Percentiles rank a stretch among this genome's conserved stretches.
These are phyloP conservation scores for Pterobdella sp. DNA, from an alignment of 2,888 invertebrate genomes.

Conservation along the genomic window DNA sequence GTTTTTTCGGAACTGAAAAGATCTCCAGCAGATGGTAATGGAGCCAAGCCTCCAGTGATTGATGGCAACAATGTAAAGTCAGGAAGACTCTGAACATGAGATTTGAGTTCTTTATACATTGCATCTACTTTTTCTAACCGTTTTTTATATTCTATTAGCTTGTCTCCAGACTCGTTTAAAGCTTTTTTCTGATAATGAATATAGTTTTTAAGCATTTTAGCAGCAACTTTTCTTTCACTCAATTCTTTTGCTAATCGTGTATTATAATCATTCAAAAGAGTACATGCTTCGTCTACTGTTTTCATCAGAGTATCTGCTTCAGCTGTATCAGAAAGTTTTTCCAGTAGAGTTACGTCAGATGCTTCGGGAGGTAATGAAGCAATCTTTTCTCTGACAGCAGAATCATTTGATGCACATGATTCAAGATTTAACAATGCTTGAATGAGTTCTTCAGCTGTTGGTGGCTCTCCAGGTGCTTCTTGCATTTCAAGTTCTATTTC, in stretches of 20 bases:
- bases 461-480: slow-evolving; percentile 40
- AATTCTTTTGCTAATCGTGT: slow-evolving; percentile 74
- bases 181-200: slow-evolving; percentile 77
- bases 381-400: slow-evolving; percentile 79
- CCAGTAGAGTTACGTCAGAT: slow-evolving; percentile 76
- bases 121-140: slow-evolving; percentile 77
- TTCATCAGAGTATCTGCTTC: slow-evolving; percentile 62
- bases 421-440: slow-evolving; percentile 70
- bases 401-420: slow-evolving; percentile 89
- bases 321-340: slow-evolving; percentile 63
- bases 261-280: slow-evolving; percentile 80
- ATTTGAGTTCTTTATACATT: slow-evolving; percentile 78
- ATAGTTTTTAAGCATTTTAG: slow-evolving; percentile 74
- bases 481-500: slow-evolving; percentile 45
- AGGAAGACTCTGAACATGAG: slow-evolving; percentile 84
- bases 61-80: slow-evolving; percentile 84
- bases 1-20: slow-evolving; percentile 58
- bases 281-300: slow-evolving; percentile 79
- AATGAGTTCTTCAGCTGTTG: slow-evolving; percentile 72
- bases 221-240: slow-evolving; percentile 64
- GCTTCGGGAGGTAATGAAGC: slow-evolving; percentile 88
- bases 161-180: slow-evolving; percentile 74
- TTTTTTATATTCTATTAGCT: slow-evolving; percentile 84
- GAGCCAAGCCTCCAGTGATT: slow-evolving; percentile 82
- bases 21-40: slow-evolving; percentile 88